A percentile compares a stretch with the other conserved stretches of the same genome.
These are phyloP conservation scores for Craterocephalus amniculus DNA, from an alignment of 2,797 vertebrate species.

Conservation along the genomic window DNA sequence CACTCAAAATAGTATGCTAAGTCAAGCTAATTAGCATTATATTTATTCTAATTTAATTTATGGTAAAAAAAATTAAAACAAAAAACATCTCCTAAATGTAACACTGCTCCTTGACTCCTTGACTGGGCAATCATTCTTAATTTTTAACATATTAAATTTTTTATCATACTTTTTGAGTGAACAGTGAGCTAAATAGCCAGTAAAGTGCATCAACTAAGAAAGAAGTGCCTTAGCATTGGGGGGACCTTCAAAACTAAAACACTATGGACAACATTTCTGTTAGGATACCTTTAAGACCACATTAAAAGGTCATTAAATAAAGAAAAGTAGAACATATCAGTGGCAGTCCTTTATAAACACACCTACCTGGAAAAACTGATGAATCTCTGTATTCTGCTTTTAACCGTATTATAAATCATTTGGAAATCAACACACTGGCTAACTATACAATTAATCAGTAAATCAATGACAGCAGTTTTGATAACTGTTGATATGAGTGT, in stretches of 20 bases:
- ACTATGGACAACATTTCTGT: constrained; percentile 8
- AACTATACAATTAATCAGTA: constrained; percentile 41
- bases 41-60: not conserved
- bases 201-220: constrained; percentile 4
- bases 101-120: constrained; percentile 9
- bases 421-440: constrained; percentile 39
- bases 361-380: constrained; percentile 38
- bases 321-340: constrained; percentile 19
- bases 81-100: not conserved
- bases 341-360: constrained; percentile 27
- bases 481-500: constrained; percentile 45
- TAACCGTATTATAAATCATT: constrained; percentile 31
- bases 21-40: not conserved
- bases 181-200: not conserved
- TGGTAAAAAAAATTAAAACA: not conserved
- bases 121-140: constrained; percentile 2
- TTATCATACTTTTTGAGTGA: not conserved
- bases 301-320: constrained; percentile 26
- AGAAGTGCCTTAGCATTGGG: constrained; percentile 14
- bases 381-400: constrained; percentile 42
- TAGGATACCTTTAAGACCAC: constrained; percentile 26
- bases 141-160: not conserved
- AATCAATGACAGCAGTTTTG: constrained; percentile 26
- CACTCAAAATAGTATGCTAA: not conserved
- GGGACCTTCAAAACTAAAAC: constrained; percentile 40